Conservation (phyloP, 2,113 vertebrate species). For the Tupaia chinensis region DNA sequence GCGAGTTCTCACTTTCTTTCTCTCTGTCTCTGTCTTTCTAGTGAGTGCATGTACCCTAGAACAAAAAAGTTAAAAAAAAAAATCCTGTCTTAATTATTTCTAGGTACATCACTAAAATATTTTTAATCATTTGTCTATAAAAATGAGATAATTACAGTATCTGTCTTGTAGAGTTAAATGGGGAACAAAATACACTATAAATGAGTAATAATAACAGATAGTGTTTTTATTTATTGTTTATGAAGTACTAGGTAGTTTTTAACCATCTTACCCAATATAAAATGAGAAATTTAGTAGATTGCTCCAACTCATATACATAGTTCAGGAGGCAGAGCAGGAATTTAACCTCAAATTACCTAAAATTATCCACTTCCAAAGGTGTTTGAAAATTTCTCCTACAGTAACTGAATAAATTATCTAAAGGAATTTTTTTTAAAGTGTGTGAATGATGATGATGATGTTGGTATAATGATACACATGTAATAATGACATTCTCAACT, state of each 20-base stretch:
- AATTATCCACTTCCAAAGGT: neutral
- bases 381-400: neutral
- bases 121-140: neutral
- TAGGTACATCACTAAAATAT: neutral
- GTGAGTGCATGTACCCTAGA: no score
- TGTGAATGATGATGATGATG: neutral
- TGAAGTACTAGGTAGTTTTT: neutral
- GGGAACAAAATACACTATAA: neutral
- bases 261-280: neutral
- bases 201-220: neutral
- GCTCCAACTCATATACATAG: neutral
- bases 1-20: no score
- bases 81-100: neutral
- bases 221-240: neutral
- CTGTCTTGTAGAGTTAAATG: neutral
- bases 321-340: neutral
- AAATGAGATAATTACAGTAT: neutral
- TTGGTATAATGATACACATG: neutral
- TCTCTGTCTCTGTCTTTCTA: no score
- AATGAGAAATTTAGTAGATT: neutral
- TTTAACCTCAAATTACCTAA: neutral
- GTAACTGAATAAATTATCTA: neutral
- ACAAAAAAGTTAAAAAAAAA: no score
- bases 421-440: neutral
- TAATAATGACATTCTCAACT: neutral